phyloP scores from a whole-genome alignment of 2,888 invertebrate species.

The Apodemia duryi region DNA sequence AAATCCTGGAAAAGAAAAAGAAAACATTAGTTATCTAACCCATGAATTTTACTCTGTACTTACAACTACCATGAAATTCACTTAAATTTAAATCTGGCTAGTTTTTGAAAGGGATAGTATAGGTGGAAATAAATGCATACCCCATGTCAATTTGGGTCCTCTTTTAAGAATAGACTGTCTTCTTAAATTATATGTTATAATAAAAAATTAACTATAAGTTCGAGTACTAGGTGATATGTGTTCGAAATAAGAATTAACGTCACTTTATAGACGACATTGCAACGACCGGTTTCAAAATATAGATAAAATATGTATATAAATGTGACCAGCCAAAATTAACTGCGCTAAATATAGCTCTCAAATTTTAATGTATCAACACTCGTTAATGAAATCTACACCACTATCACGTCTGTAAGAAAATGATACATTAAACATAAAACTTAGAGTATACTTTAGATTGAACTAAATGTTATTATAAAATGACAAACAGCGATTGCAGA shows the following conservation, averaged over 20 bases:
- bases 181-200: too few relatives aligned
- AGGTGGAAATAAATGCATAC: too few relatives aligned
- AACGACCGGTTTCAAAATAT: constrained; percentile 2
- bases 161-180: too few relatives aligned
- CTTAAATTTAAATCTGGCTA: too few relatives aligned
- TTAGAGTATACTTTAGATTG: constrained; percentile 27
- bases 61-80: not conserved
- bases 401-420: not conserved
- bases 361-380: constrained; percentile 6
- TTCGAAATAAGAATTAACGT: not conserved
- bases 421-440: constrained; percentile 1
- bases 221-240: too few relatives aligned
- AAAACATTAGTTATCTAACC: constrained; percentile 20
- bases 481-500: constrained; percentile 56
- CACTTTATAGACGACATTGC: not conserved
- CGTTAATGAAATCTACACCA: constrained; percentile 14
- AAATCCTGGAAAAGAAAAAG: constrained; percentile 64
- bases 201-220: too few relatives aligned
- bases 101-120: too few relatives aligned
- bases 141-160: too few relatives aligned
- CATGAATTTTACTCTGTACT: too few relatives aligned
- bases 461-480: constrained; percentile 36
- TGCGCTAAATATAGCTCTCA: constrained; percentile 8
- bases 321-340: not conserved
- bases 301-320: constrained; percentile 4